A percentile compares a stretch with the other conserved stretches of the same genome.
Evolutionary conservation across 92 coral and sea anemone species (phyloP).

Genomic region (Anthopleura xanthogrammica): DNA sequence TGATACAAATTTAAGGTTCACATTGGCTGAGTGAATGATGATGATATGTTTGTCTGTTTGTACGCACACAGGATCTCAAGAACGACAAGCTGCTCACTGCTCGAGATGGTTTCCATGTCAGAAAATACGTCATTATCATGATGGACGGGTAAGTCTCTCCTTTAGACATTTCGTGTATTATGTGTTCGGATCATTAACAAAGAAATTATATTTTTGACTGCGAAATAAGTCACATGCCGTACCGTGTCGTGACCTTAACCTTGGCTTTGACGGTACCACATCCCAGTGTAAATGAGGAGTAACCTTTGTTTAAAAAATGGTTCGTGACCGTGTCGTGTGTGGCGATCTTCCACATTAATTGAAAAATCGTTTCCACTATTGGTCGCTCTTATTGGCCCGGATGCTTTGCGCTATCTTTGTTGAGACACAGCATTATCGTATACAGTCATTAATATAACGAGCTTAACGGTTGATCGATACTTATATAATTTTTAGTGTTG

Average conservation of each 20-base stretch:
- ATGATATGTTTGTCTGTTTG: background rate
- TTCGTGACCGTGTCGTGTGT: no score
- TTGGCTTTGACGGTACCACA: no score
- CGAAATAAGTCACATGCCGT: background rate
- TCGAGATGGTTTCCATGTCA: conserved; percentile 71
- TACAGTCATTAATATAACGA: no score
- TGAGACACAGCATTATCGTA: background rate
- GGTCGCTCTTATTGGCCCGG: background rate
- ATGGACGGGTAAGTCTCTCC: conserved; percentile 66
- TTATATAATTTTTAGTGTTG: conserved; percentile 48
- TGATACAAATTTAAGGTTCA: no score
- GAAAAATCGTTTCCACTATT: background rate
- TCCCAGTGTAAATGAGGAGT: no score
- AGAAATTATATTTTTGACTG: background rate
- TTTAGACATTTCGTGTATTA: background rate
- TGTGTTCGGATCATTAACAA: background rate
- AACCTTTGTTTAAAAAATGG: no score
- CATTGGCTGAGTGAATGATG: no score
- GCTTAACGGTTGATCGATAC: no score
- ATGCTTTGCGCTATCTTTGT: background rate
- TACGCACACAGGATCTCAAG: conserved; percentile 41
- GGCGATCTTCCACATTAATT: no score
- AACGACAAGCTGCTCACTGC: conserved; percentile 67
- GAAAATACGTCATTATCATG: conserved; percentile 73
- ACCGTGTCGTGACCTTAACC: background rate